Evolutionary conservation across 2,797 vertebrate genomes (phyloP).

Genomic region (Scyliorhinus canicula): DNA sequence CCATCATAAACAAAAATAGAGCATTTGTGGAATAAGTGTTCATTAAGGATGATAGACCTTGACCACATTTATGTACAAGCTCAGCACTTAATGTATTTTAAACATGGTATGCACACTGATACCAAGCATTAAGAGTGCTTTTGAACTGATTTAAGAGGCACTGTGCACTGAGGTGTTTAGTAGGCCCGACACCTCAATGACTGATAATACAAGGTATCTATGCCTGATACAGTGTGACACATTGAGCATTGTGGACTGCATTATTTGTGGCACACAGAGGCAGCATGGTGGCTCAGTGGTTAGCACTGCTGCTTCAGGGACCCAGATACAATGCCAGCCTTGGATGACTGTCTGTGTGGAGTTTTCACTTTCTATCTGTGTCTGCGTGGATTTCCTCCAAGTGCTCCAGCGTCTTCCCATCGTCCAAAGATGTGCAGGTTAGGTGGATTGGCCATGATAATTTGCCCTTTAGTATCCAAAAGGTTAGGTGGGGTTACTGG

Average conservation of each 20-base stretch:
- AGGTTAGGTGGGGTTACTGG: no score
- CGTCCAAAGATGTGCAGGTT: no score
- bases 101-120: not conserved
- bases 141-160: not conserved
- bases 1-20: not conserved
- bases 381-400: no score
- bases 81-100: not conserved
- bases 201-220: not conserved
- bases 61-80: constrained; percentile 16
- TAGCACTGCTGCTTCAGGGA: no score
- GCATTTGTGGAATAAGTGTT: not conserved
- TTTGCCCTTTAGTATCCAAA: no score
- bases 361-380: no score
- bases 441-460: no score
- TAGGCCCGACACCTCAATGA: not conserved
- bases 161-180: not conserved
- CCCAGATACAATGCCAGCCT: no score
- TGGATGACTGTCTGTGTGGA: no score
- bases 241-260: not conserved
- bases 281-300: no score
- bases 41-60: not conserved
- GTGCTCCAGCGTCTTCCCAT: no score
- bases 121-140: not conserved
- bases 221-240: not conserved
- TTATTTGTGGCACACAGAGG: no score